These are phyloP conservation scores for Castor canadensis DNA, from an alignment of 2,113 vertebrate genomes.

Conservation along the genomic window DNA sequence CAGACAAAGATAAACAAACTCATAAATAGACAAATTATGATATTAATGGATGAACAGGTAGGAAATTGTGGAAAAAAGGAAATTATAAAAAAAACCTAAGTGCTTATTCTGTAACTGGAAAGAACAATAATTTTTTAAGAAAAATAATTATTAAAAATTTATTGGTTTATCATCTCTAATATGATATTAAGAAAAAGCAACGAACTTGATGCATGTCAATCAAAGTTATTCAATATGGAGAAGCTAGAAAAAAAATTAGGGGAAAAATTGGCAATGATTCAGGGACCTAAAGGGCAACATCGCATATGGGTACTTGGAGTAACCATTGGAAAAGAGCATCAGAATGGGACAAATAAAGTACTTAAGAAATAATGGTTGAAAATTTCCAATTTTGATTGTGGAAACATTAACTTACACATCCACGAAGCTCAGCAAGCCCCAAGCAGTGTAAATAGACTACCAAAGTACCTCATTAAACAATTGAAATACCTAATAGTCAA, in stretches of 20 bases:
- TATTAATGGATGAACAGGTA: neutral
- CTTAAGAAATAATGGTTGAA: neutral
- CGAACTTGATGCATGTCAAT: neutral
- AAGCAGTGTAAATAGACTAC: neutral
- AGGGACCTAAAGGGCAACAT: neutral
- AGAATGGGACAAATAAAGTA: neutral
- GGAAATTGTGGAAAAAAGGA: neutral
- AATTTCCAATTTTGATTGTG: neutral
- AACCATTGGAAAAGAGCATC: neutral
- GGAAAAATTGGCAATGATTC: neutral
- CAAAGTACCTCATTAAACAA: neutral
- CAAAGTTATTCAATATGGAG: neutral
- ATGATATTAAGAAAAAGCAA: neutral
- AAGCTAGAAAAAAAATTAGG: neutral
- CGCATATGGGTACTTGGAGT: neutral
- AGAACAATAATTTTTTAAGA: neutral
- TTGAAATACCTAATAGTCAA: neutral
- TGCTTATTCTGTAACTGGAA: neutral
- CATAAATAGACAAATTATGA: neutral
- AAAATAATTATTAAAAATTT: neutral
- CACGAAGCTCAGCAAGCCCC: neutral
- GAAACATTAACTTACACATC: neutral
- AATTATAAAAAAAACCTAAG: neutral
- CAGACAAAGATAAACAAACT: neutral
- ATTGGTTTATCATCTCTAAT: neutral